phyloP scores from a whole-genome alignment of 2,797 vertebrate species.

The Octomys mimax region DNA sequence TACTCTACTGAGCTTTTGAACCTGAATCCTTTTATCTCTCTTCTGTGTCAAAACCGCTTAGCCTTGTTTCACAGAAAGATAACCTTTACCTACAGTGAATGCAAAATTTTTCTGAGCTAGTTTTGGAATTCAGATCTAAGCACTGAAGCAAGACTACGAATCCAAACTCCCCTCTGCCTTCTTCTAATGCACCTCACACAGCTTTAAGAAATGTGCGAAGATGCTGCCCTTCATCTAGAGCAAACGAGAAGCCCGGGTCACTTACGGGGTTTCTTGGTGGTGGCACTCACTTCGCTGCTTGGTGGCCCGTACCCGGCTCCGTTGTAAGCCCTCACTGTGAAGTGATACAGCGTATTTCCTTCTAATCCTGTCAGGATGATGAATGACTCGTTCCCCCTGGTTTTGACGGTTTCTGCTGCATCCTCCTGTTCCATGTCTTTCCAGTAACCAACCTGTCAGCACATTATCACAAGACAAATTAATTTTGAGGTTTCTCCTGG shows the following conservation, averaged over 20 bases:
- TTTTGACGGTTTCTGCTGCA: slow-evolving; percentile 92
- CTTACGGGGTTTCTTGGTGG: slow-evolving; percentile 97
- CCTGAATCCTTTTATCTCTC: slow-evolving; percentile 78
- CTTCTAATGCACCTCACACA: slow-evolving; percentile 38
- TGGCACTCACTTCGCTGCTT: slow-evolving; percentile 90
- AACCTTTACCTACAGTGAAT: slow-evolving; percentile 77
- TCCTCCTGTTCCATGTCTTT: slow-evolving; percentile 96
- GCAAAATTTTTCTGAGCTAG: slow-evolving; percentile 63
- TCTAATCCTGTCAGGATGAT: slow-evolving; percentile 94
- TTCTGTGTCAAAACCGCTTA: slow-evolving; percentile 78
- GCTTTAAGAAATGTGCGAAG: slow-evolving; percentile 5
- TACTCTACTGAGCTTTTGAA: slow-evolving; percentile 71
- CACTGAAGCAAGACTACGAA: slow-evolving; percentile 67
- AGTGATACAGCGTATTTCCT: slow-evolving; percentile 94
- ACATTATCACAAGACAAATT: slow-evolving; percentile 75
- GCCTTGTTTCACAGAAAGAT: slow-evolving; percentile 80
- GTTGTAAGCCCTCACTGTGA: slow-evolving; percentile 96
- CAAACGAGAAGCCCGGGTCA: slow-evolving; percentile 75
- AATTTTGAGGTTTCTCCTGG: slow-evolving; percentile 72
- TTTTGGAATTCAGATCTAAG: slow-evolving; percentile 79
- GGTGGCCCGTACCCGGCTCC: slow-evolving; percentile 96
- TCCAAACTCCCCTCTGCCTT: slow-evolving; percentile 50
- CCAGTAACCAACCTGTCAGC: slow-evolving; percentile 95
- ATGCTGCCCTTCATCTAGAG: slow-evolving; percentile 45
- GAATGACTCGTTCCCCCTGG: slow-evolving; percentile 94